These are phyloP conservation scores for Caranx melampygus DNA, from an alignment of 2,113 vertebrate species.

Conservation along the genomic window DNA sequence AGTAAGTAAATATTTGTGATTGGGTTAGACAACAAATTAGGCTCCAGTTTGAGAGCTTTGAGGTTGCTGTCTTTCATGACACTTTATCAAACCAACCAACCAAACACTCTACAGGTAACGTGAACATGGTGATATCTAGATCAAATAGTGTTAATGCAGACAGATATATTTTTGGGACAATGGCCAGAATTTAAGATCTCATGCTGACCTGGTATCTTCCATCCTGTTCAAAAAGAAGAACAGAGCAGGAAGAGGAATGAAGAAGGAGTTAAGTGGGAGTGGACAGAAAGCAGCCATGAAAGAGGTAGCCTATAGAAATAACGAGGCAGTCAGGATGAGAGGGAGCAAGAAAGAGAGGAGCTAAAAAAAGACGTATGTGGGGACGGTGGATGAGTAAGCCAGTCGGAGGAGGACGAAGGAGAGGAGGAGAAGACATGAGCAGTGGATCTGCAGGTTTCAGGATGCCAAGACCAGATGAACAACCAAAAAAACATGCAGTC, in stretches of 20 bases:
- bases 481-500: not conserved
- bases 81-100: too few relatives aligned
- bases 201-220: slow-evolving; percentile 17
- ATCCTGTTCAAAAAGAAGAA: not conserved
- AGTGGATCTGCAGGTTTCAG: not conserved
- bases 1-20: too few relatives aligned
- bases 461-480: not conserved
- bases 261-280: not conserved
- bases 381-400: slow-evolving; percentile 12
- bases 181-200: too few relatives aligned
- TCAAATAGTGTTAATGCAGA: too few relatives aligned
- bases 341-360: not conserved
- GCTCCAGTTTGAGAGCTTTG: too few relatives aligned
- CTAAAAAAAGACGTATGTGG: not conserved
- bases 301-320: not conserved
- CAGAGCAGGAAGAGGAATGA: not conserved
- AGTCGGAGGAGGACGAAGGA: not conserved
- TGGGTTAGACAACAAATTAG: too few relatives aligned
- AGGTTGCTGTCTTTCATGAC: too few relatives aligned
- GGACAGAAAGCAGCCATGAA: not conserved
- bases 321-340: not conserved
- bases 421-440: slow-evolving; percentile 5
- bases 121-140: too few relatives aligned
- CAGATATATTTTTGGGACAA: too few relatives aligned
- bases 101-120: too few relatives aligned